A percentile compares a stretch with the other conserved stretches of the same genome.
These are phyloP conservation scores for Ophion ellenae DNA, from an alignment of 2,888 invertebrate genomes.

Conservation along the genomic window DNA sequence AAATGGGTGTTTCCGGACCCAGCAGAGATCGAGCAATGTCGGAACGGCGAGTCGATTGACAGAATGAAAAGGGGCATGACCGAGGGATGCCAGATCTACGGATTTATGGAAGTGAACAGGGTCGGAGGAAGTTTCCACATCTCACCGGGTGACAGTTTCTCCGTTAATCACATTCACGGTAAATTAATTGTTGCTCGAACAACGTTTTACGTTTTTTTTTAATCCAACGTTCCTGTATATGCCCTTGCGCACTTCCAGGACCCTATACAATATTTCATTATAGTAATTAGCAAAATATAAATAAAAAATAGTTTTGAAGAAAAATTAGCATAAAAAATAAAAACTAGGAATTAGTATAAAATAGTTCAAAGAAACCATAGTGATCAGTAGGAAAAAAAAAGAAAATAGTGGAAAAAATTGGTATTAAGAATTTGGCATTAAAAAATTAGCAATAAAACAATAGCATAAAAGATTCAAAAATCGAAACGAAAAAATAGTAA, in stretches of 20 bases:
- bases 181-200: constrained; percentile 14
- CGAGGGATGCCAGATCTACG: constrained; percentile 98
- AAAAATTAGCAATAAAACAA: no score
- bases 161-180: constrained; percentile 96
- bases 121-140: constrained; percentile 98
- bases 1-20: constrained; percentile 94
- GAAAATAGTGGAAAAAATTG: no score
- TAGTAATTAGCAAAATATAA: no score
- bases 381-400: no score
- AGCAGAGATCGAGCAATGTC: constrained; percentile 95
- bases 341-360: no score
- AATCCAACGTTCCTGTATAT: constrained; percentile 12
- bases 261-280: no score
- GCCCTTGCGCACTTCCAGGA: not conserved
- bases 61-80: constrained; percentile 92
- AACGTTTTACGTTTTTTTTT: not conserved
- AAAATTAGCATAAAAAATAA: no score
- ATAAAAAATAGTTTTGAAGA: no score
- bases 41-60: constrained; percentile 91
- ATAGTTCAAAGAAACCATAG: no score
- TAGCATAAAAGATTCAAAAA: no score
- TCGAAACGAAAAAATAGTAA: no score
- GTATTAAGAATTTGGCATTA: no score
- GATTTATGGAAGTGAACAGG: constrained; percentile 96
- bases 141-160: constrained; percentile 98